Conservation (phyloP, 2,113 vertebrate genomes). For the Myxocyprinus asiaticus region DNA sequence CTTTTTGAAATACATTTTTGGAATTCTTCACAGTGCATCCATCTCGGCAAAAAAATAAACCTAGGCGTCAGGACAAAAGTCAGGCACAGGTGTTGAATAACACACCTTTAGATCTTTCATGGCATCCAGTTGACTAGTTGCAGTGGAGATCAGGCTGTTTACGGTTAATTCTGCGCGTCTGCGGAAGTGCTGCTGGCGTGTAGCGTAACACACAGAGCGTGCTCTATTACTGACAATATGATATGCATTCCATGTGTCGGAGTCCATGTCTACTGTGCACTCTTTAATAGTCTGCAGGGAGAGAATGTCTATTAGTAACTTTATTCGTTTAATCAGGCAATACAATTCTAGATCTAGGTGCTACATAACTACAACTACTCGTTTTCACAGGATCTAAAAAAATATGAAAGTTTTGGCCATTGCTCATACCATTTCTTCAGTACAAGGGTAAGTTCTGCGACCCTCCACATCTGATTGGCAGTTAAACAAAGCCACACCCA, state of each 20-base stretch:
- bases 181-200: slow-evolving; percentile 80
- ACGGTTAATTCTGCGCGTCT: slow-evolving; percentile 75
- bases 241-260: slow-evolving; percentile 83
- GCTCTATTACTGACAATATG: slow-evolving; percentile 84
- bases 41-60: no score
- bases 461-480: slow-evolving; percentile 75
- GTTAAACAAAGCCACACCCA: slow-evolving; percentile 75
- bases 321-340: no score
- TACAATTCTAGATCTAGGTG: no score
- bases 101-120: slow-evolving; percentile 81
- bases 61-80: no score
- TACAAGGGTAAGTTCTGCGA: slow-evolving; percentile 66
- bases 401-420: not conserved
- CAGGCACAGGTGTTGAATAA: not conserved
- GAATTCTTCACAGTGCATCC: no score
- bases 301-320: not conserved
- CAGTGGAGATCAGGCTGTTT: slow-evolving; percentile 77
- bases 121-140: slow-evolving; percentile 75
- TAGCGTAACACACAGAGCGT: slow-evolving; percentile 78
- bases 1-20: no score
- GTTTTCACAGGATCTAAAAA: no score
- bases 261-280: slow-evolving; percentile 79
- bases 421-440: slow-evolving; percentile 69
- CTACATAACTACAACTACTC: no score
- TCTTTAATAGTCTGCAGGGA: slow-evolving; percentile 71